Conservation (phyloP, 2,888 invertebrate genomes). For the Leptura quadrifasciata region DNA sequence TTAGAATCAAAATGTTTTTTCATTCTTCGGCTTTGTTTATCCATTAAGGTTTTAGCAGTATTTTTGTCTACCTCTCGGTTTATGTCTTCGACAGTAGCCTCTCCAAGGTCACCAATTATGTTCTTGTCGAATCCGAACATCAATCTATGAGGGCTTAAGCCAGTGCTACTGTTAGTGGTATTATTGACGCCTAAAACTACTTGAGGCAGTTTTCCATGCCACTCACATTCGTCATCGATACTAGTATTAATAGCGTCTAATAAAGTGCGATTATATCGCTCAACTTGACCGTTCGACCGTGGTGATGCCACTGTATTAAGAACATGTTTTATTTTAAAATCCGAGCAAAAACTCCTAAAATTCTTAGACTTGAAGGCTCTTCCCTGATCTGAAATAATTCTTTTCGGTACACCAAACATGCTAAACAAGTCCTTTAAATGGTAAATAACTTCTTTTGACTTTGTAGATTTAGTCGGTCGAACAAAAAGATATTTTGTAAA, state of each 20-base stretch:
- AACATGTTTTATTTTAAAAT: constrained; percentile 15
- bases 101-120: neutral
- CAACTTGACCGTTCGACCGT: constrained; percentile 1
- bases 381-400: constrained; percentile 12
- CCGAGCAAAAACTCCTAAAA: neutral
- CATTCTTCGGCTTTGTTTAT: neutral
- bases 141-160: neutral
- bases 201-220: neutral
- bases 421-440: constrained; percentile 17
- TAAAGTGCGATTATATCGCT: neutral
- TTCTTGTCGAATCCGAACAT: constrained; percentile 5
- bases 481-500: constrained; percentile 7
- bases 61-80: neutral
- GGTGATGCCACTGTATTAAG: neutral
- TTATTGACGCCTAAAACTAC: neutral
- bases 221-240: neutral
- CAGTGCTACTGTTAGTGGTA: neutral
- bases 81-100: neutral
- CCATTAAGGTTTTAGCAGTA: neutral
- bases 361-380: constrained; percentile 12
- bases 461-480: neutral
- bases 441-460: neutral
- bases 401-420: constrained; percentile 33
- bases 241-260: neutral
- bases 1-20: neutral